Evolutionary conservation across 1,140 invertebrate genomes (phyloP).

Genomic region (Scaptomyza montana): DNA sequence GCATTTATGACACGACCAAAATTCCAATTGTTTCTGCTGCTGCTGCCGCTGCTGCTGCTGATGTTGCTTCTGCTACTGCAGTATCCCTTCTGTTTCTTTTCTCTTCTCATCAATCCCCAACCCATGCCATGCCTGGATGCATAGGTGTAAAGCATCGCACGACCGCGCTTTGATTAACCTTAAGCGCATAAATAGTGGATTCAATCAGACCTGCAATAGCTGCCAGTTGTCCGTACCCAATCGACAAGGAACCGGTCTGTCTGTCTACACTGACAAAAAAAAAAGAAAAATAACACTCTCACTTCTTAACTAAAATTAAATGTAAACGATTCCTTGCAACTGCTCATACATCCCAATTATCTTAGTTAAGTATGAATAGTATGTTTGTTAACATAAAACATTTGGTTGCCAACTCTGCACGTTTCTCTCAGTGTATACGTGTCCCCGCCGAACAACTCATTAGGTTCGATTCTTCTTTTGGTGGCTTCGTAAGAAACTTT

Average conservation of each 20-base stretch:
- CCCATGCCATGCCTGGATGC: constrained; percentile 28
- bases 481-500: constrained; percentile 75
- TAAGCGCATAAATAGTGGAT: constrained; percentile 82
- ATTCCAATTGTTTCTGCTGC: constrained; percentile 77
- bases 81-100: neutral
- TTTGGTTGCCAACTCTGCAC: neutral
- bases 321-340: too few relatives aligned
- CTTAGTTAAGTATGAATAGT: neutral
- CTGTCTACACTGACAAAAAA: constrained; percentile 18
- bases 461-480: constrained; percentile 82
- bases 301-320: too few relatives aligned
- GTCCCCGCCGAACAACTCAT: constrained; percentile 60
- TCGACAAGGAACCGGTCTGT: constrained; percentile 39
- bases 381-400: neutral
- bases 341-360: too few relatives aligned
- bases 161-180: constrained; percentile 80
- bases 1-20: constrained; percentile 77
- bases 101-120: constrained; percentile 7
- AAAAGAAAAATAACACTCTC: neutral
- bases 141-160: constrained; percentile 72
- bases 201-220: constrained; percentile 66
- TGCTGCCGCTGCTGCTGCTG: constrained; percentile 43
- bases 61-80: constrained; percentile 4
- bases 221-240: constrained; percentile 47
- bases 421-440: constrained; percentile 31